phyloP scores from a whole-genome alignment of 1,140 invertebrate genomes.

The Cydia fagiglandana region DNA sequence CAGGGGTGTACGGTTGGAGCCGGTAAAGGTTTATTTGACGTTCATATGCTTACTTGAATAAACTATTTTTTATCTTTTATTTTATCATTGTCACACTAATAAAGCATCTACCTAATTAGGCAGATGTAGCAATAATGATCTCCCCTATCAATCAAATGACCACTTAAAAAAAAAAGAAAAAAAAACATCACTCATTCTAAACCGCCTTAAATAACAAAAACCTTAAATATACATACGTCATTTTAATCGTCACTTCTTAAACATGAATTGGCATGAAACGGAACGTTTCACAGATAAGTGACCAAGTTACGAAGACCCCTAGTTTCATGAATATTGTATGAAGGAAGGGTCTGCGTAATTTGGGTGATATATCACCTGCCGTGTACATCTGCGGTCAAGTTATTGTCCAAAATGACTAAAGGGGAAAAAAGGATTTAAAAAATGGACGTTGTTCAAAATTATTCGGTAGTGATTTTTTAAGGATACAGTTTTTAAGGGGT shows the following conservation, averaged over 20 bases:
- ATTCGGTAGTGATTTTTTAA: constrained; percentile 29
- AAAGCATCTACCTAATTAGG: constrained; percentile 15
- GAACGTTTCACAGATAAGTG: constrained; percentile 18
- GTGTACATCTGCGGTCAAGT: constrained; percentile 54
- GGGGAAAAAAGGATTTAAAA: constrained; percentile 42
- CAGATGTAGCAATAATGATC: constrained; percentile 19
- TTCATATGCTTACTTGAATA: too few relatives aligned
- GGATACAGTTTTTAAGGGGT: neutral
- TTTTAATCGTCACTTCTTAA: constrained; percentile 42
- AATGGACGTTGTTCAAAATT: constrained; percentile 25
- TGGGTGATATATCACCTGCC: constrained; percentile 47
- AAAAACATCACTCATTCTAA: neutral
- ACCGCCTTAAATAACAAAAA: neutral
- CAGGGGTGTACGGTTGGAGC: too few relatives aligned
- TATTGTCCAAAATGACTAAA: constrained; percentile 50
- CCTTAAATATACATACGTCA: constrained; percentile 3
- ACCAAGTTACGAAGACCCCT: neutral
- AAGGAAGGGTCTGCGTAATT: neutral
- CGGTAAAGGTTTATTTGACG: too few relatives aligned
- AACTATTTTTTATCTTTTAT: too few relatives aligned
- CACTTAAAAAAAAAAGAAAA: neutral
- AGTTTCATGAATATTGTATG: neutral
- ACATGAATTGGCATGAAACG: constrained; percentile 48
- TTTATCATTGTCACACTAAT: neutral
- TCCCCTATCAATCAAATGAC: constrained; percentile 17